Evolutionary conservation across 2,888 invertebrate species (phyloP), one percentile per base, ranked within the genome.

Genomic region (Zaprionus bogoriensis): DNA sequence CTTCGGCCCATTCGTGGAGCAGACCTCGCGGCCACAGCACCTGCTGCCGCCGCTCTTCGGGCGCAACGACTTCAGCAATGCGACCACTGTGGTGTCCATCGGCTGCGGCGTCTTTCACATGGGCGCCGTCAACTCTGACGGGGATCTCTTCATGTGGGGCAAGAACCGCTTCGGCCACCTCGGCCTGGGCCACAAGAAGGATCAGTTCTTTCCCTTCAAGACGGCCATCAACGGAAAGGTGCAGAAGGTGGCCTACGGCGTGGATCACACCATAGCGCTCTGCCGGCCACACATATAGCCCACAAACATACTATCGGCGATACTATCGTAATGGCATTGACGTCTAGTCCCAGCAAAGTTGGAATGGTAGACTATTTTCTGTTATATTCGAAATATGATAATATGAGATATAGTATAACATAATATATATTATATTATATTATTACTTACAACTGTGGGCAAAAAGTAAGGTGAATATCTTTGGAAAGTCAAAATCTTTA

Each of bases 141-240:
- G 97, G 0, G 96, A 98, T 90, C 91, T 99, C 5, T 99, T 95
- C 84, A 95, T 94, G 90, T 99, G 99, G 99, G 99, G 99, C 0
- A 93, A 95, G 81, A 98, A 99, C 90, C 93, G 94, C 77, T 93
- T 93, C 72, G 96, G 96, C 0, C 96, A 96, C 83, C 92, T 99
- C 0, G 99, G 99, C 0, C 90, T 98, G 30, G 97, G 97, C 0
- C 93, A 95, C 87, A 89, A 90, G 0, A 94, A 95, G 54, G 95
- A 98, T 88, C 98, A 98, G 89, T 94, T 92, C 91, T 98, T 98
- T 87, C 98, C 98, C 1, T 92, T 97, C 19, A 96, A 95, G 92
- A 96, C 94, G 4, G 92, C 95, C 0, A 91, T 98, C 10, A 96
- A 96, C 51, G 97, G 95, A 0, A 92, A 93, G 87, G 96, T 96